A percentile compares a stretch with the other conserved stretches of the same genome.
phyloP scores from a whole-genome alignment of 2,888 invertebrate species.

The Netelia melanura region DNA sequence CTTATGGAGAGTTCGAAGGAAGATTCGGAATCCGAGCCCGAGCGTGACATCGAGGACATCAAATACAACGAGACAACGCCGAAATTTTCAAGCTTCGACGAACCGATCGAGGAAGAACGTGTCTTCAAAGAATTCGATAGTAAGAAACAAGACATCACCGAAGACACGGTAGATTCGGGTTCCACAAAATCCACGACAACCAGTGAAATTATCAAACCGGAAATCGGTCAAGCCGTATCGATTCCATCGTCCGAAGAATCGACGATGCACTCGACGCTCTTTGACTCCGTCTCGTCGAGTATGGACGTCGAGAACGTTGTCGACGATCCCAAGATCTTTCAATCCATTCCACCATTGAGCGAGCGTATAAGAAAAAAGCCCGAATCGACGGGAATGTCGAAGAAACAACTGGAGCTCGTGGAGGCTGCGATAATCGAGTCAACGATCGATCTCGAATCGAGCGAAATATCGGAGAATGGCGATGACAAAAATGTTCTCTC shows the following conservation, averaged over 20 bases:
- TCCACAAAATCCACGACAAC: conserved; percentile 25
- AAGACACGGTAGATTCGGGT: conserved; percentile 47
- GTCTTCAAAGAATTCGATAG: conserved; percentile 76
- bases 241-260: conserved; percentile 76
- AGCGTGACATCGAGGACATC: conserved; percentile 62
- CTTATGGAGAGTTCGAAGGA: conserved; percentile 83
- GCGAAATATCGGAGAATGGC: conserved; percentile 72
- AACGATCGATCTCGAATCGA: conserved; percentile 78
- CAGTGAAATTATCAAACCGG: conserved; percentile 65
- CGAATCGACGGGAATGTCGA: conserved; percentile 73
- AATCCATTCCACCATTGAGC: conserved; percentile 82
- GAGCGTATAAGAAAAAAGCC: conserved; percentile 82
- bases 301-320: conserved; percentile 75
- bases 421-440: conserved; percentile 83
- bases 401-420: conserved; percentile 80
- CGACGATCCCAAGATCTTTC: conserved; percentile 77
- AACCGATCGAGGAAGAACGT: conserved; percentile 72
- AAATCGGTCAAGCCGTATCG: conserved; percentile 60
- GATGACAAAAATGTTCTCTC: conserved; percentile 80
- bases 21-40: conserved; percentile 78
- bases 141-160: conserved; percentile 60
- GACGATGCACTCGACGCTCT: conserved; percentile 60
- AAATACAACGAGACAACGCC: conserved; percentile 52
- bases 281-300: conserved; percentile 77
- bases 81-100: conserved; percentile 41